Percentiles rank a stretch among this genome's conserved stretches.
Conservation (phyloP, 2,888 invertebrate genomes). For the Plebejus melissa region DNA sequence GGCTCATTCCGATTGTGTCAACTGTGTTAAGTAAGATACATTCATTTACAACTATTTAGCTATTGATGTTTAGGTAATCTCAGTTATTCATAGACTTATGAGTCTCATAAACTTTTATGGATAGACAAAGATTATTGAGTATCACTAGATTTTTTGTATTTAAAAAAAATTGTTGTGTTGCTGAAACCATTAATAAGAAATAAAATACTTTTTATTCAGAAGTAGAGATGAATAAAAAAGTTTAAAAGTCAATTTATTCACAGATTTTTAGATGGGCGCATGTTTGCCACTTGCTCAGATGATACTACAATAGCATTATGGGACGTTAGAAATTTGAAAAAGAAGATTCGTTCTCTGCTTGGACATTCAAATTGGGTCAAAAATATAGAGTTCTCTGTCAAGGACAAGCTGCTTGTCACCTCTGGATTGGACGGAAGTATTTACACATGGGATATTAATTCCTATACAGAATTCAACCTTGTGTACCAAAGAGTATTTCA, state of each 20-base stretch:
- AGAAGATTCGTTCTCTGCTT: constrained; percentile 85
- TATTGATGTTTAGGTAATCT: not conserved
- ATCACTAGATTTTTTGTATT: no score
- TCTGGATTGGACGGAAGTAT: constrained; percentile 96
- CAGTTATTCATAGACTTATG: no score
- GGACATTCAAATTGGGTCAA: constrained; percentile 98
- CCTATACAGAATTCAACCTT: constrained; percentile 87
- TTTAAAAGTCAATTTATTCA: constrained; percentile 3
- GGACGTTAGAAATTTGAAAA: constrained; percentile 92
- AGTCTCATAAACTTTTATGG: no score
- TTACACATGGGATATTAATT: constrained; percentile 96
- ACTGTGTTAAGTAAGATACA: constrained; percentile 89
- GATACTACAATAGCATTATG: constrained; percentile 95
- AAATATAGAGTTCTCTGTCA: constrained; percentile 94
- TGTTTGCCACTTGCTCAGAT: constrained; percentile 96
- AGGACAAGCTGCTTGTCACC: constrained; percentile 90
- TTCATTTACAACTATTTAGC: not conserved
- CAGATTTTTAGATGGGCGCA: constrained; percentile 91
- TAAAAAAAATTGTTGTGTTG: no score
- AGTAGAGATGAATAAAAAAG: not conserved
- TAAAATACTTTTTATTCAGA: not conserved
- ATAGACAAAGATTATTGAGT: no score
- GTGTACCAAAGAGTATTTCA: constrained; percentile 91
- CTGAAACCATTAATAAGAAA: not conserved
- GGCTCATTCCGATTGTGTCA: constrained; percentile 94